Conservation (phyloP, 1,140 invertebrate genomes). For the Drosophila paulistorum region DNA sequence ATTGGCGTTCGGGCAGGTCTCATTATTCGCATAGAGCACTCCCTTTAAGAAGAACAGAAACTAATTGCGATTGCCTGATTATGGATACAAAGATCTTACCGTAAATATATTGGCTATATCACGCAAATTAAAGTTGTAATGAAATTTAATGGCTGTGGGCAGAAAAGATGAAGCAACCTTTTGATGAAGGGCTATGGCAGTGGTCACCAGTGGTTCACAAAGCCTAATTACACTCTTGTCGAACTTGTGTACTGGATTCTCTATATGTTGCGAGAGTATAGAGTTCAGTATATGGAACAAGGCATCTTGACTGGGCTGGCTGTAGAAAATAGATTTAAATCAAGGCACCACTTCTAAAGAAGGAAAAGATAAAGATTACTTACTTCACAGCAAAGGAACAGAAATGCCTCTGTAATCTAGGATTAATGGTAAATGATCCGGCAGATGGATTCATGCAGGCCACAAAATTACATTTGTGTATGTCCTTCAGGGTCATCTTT, state of each 20-base stretch:
- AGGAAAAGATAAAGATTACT: slow-evolving; percentile 12
- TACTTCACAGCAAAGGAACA: slow-evolving; percentile 94
- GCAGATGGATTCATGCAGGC: slow-evolving; percentile 98
- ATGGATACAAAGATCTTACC: slow-evolving; percentile 83
- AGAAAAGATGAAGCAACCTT: slow-evolving; percentile 91
- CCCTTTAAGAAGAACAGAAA: slow-evolving; percentile 85
- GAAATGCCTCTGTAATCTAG: slow-evolving; percentile 95
- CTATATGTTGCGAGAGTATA: slow-evolving; percentile 91
- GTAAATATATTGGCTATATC: slow-evolving; percentile 96
- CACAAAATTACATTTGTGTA: slow-evolving; percentile 96
- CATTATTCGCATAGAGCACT: slow-evolving; percentile 92
- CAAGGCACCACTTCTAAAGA: slow-evolving; percentile 47
- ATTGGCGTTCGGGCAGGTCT: slow-evolving; percentile 88
- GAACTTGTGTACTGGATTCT: slow-evolving; percentile 85
- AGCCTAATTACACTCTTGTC: slow-evolving; percentile 83
- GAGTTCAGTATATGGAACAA: slow-evolving; percentile 92
- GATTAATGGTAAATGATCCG: slow-evolving; percentile 96
- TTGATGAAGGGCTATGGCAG: slow-evolving; percentile 90
- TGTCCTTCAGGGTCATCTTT: slow-evolving; percentile 94
- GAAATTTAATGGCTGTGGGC: slow-evolving; percentile 97
- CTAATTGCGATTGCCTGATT: slow-evolving; percentile 4
- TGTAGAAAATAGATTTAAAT: slow-evolving; percentile 70
- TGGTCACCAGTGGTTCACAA: slow-evolving; percentile 86
- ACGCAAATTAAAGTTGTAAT: slow-evolving; percentile 96
- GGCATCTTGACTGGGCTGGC: slow-evolving; percentile 93